These are phyloP conservation scores for Cyphotilapia sp. DNA, from an alignment of 2,113 vertebrate genomes.

Conservation along the genomic window DNA sequence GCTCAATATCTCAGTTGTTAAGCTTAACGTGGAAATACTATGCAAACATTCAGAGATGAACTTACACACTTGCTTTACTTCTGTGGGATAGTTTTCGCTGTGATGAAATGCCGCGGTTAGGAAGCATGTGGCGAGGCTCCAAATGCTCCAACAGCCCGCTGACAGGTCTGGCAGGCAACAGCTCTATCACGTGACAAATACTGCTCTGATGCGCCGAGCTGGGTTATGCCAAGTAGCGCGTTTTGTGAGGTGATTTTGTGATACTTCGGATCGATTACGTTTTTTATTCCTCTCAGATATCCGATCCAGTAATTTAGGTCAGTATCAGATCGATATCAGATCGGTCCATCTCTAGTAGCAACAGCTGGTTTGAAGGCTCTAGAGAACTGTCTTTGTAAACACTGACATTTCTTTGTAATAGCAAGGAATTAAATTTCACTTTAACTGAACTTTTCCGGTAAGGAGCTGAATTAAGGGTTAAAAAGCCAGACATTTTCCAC, in stretches of 20 bases:
- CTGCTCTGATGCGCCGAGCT: background rate
- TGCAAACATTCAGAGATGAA: background rate
- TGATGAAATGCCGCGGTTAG: background rate
- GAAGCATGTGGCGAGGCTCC: background rate
- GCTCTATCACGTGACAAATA: background rate
- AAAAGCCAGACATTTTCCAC: background rate
- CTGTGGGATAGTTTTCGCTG: accelerated
- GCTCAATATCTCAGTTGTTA: background rate
- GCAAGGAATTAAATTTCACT: background rate
- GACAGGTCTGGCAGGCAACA: background rate
- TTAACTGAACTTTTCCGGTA: background rate
- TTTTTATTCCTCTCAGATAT: background rate
- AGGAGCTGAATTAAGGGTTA: background rate
- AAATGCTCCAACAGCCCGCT: background rate
- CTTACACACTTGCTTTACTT: background rate
- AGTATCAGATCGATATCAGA: background rate
- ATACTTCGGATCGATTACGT: background rate
- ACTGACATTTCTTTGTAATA: background rate
- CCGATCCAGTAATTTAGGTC: background rate
- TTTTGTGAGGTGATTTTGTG: background rate
- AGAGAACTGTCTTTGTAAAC: background rate
- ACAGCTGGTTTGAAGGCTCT: background rate
- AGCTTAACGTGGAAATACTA: background rate
- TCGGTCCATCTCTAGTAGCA: background rate
- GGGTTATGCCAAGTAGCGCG: background rate